Base-by-base conservation (phyloP, 2,113 vertebrate genomes). In the Eupsittula cactorum region DNA sequence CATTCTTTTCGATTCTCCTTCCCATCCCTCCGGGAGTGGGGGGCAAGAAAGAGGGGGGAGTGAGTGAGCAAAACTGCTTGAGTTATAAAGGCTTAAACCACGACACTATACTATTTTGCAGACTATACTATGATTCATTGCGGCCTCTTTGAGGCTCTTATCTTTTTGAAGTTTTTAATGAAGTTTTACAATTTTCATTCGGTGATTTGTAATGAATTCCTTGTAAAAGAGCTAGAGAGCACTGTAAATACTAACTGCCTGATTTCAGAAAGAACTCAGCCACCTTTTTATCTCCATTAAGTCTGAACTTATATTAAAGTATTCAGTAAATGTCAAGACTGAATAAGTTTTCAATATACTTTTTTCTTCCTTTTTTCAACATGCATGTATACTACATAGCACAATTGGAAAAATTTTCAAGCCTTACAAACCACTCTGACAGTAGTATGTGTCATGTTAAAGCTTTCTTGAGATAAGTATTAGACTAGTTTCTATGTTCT, bases 141-240 rank as follows among this genome's bases (percentile, higher is more conserved):
- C 8, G 81, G 21, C 7, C 7, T 50, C 16, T 90, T 80, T 70
- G 53, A 82, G 20, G 9, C 1, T 57, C 35, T 62, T 18, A 62
- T 62, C 0, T 85, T 88, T 82, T 55, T 9, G 73, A 78, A 55
- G 24, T 23, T 97, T 82, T 90, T 86, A 94, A 88, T 82, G 55
- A 42, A 42, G 41, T 42, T 88, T 97, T 95, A 92, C 18, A 83
- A 20, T 60, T 70, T 44, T 83, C 63, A 91, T 81, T 92, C 91
- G 85, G 60, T 76, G 88, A 96, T 89, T 94, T 68, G 50, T 90
- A 47, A 44, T 60, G 92, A 88, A 78, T 93, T 73, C 42, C 92
- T 91, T 96, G 55, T 50, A 47, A 93, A 88, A 86, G 75, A 44
- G 60, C 96, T 42, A 23, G 85, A 84, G 14, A 87, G 5, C 21